Evolutionary conservation across 2,113 vertebrate species (phyloP), one percentile per base, ranked within the genome.

Genomic region (Parus major): DNA sequence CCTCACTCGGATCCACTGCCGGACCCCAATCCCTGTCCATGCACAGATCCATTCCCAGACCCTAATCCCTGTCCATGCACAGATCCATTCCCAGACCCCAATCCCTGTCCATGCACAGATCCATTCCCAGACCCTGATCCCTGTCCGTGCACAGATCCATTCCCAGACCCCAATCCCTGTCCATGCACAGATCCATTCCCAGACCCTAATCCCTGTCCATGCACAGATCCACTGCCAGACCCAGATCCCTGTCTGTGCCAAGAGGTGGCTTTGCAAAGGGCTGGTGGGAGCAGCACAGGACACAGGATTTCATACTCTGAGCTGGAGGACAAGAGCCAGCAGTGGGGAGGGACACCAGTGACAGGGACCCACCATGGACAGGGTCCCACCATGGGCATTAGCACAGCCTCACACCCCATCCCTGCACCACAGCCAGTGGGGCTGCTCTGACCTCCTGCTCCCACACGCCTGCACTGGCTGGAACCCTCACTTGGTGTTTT

Each of bases 371-470:
- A 23, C 10, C 1, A 3, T 0, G 0, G 55, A 23, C 33, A 77
- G 7, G 31, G 27, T 50, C 31, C 13, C 9, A 23, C 10, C 1
- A 3, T 0, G 0, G 15, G 25, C 24, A 20, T 14, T 36, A 20
- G 12, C 33, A 13, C 0, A 0, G 52, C 61, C 66, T 86, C 33
- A 2, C 2, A 4, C 10, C 35, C 44, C 59, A 15, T 28, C 15
- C 12, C 65, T 4, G 4, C 35, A 11, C 3, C 50, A 49, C 20
- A 2, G 36, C 42, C 25, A 72, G 41, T 2, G 3, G 25, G 24
- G 53, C n/a, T 46, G 64, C 60, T 29, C 12, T 2, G 39, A 24
- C 10, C 19, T n/a, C 19, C 49, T 5, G n/a, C 50, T 53, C 18
- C 36, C 33, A 55, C 29, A n/a, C 21, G 41, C 50, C 80, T 7